A percentile compares a stretch with the other conserved stretches of the same genome.
Conservation (phyloP, 2,797 vertebrate species). For the Tokudaia muenninki region DNA sequence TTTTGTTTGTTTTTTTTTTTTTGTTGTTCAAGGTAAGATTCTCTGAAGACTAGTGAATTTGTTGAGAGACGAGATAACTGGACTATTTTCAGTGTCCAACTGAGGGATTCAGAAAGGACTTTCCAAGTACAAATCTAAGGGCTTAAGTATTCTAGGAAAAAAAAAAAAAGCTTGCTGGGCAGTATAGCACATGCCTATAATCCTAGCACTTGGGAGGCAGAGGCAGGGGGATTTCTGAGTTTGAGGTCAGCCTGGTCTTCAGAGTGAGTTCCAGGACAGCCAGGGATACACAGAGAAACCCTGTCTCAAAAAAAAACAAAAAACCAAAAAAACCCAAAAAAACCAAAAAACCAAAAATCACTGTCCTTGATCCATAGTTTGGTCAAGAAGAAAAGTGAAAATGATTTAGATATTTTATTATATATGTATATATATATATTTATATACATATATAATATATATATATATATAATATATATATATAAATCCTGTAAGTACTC, state of each 20-base stretch:
- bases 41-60: not conserved
- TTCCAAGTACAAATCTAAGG: not conserved
- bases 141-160: not conserved
- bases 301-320: too few relatives aligned
- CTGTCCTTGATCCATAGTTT: not conserved
- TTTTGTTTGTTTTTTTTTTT: not conserved
- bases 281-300: too few relatives aligned
- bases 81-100: not conserved
- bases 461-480: not conserved
- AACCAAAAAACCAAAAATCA: not conserved
- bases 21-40: not conserved
- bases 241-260: too few relatives aligned
- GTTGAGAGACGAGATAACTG: conserved; percentile 3
- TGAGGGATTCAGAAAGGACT: conserved; percentile 48
- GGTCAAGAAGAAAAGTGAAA: not conserved
- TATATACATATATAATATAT: not conserved
- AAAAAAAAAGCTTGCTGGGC: not conserved
- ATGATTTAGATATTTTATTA: not conserved
- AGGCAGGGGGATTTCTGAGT: too few relatives aligned
- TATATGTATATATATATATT: not conserved
- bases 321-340: too few relatives aligned
- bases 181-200: too few relatives aligned
- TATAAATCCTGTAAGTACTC: not conserved
- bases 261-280: too few relatives aligned
- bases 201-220: too few relatives aligned